Conservation (phyloP, 2,797 vertebrate species). For the Lepilemur ruficaudatus region DNA sequence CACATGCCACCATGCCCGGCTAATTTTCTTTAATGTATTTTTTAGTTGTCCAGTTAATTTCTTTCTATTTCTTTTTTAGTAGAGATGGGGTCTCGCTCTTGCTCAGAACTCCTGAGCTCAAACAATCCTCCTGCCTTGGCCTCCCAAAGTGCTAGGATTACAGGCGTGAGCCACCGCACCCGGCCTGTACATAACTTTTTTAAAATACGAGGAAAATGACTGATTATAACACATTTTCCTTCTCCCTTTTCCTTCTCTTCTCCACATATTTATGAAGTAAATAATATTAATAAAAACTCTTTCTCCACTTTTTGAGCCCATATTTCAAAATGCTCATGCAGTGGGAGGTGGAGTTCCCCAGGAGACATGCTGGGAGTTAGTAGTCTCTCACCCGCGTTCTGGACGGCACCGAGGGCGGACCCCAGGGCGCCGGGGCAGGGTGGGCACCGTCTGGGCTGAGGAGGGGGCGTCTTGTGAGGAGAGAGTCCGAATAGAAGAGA, state of each 20-base stretch:
- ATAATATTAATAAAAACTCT: neutral
- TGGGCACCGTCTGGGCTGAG: accelerated
- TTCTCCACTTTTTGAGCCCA: neutral
- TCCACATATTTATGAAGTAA: neutral
- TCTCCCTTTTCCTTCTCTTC: neutral
- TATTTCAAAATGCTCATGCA: neutral
- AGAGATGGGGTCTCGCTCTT: too few relatives aligned
- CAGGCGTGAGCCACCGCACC: too few relatives aligned
- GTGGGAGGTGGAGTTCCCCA: neutral
- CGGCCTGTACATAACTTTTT: neutral
- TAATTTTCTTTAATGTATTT: too few relatives aligned
- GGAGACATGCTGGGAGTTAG: neutral
- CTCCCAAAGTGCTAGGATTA: too few relatives aligned
- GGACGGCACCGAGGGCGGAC: neutral
- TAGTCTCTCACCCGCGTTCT: neutral
- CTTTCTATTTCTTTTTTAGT: too few relatives aligned
- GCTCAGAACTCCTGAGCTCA: too few relatives aligned
- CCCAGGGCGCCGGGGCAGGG: too few relatives aligned
- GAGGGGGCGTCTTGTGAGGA: neutral
- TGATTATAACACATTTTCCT: neutral
- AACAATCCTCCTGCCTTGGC: too few relatives aligned
- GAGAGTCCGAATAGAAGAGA: neutral
- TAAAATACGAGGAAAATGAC: neutral
- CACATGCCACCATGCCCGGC: too few relatives aligned
- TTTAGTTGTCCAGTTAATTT: too few relatives aligned